Percentiles rank a stretch among this genome's conserved stretches.
phyloP scores from a whole-genome alignment of 2,113 vertebrate species.

The Cairina moschata region DNA sequence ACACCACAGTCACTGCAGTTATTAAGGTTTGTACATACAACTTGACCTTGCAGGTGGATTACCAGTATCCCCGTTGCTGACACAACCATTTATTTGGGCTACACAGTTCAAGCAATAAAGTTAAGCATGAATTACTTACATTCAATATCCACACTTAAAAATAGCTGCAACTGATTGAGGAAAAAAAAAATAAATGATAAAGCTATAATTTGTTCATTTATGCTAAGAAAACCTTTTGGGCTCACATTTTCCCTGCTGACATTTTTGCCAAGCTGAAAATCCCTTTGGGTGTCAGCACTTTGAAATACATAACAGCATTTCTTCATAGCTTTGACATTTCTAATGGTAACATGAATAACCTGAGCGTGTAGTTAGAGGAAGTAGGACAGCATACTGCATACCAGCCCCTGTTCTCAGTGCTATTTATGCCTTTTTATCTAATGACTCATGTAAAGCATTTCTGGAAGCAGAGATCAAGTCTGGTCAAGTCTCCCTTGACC shows the following conservation, averaged over 20 bases:
- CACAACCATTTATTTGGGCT: not conserved
- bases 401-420: not conserved
- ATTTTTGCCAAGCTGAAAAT: not conserved
- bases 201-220: not conserved
- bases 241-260: not conserved
- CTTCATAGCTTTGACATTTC: constrained; percentile 16
- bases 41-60: not conserved
- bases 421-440: not conserved
- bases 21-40: not conserved
- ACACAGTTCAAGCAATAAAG: not conserved
- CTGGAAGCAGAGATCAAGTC: not conserved
- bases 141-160: not conserved
- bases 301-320: not conserved
- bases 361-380: not conserved
- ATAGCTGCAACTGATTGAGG: not conserved
- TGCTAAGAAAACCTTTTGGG: not conserved
- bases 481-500: not conserved
- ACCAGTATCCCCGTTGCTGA: not conserved
- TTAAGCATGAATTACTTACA: not conserved
- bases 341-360: not conserved
- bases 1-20: not conserved
- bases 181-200: not conserved
- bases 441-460: not conserved
- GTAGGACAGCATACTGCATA: not conserved
- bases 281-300: not conserved